Conservation (phyloP, 1,140 invertebrate species). For the Drosophila arizonae region DNA sequence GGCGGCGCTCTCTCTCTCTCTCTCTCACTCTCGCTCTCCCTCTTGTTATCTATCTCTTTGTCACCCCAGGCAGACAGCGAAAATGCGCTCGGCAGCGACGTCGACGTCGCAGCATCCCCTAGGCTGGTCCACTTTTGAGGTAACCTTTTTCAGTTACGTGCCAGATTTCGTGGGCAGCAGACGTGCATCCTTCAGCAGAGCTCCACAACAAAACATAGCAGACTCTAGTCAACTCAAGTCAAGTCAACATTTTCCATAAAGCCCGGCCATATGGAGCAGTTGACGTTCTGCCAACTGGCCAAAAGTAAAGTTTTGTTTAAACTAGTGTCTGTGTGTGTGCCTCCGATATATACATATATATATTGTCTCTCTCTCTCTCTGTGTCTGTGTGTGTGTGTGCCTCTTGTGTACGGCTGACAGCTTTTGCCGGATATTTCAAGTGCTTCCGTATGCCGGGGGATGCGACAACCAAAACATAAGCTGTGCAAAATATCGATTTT, state of each 20-base stretch:
- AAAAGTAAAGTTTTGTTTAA: conserved; percentile 65
- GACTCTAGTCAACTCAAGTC: conserved; percentile 7
- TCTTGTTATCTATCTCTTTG: conserved; percentile 3
- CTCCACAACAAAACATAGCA: neutral
- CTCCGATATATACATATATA: conserved; percentile 5
- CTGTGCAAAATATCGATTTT: conserved; percentile 76
- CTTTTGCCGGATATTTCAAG: conserved; percentile 72
- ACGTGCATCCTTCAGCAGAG: conserved; percentile 44
- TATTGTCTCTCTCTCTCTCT: neutral
- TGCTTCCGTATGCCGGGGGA: conserved; percentile 54
- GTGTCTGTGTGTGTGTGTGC: conserved; percentile 8
- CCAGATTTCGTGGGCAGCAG: conserved; percentile 62
- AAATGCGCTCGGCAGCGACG: conserved; percentile 39
- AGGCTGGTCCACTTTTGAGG: conserved; percentile 43
- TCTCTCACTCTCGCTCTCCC: conserved; percentile 3
- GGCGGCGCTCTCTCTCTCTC: conserved; percentile 31
- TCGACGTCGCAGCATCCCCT: conserved; percentile 64
- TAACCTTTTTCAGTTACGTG: conserved; percentile 66
- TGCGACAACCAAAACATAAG: conserved; percentile 62
- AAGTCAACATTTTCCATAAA: conserved; percentile 35
- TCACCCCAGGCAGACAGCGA: conserved; percentile 36
- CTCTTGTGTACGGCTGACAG: conserved; percentile 15
- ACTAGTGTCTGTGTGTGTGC: conserved; percentile 16
- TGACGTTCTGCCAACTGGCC: conserved; percentile 23
- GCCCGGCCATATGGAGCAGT: conserved; percentile 65